phyloP scores from a whole-genome alignment of 2,113 vertebrate species.

The Laticauda laticaudata region DNA sequence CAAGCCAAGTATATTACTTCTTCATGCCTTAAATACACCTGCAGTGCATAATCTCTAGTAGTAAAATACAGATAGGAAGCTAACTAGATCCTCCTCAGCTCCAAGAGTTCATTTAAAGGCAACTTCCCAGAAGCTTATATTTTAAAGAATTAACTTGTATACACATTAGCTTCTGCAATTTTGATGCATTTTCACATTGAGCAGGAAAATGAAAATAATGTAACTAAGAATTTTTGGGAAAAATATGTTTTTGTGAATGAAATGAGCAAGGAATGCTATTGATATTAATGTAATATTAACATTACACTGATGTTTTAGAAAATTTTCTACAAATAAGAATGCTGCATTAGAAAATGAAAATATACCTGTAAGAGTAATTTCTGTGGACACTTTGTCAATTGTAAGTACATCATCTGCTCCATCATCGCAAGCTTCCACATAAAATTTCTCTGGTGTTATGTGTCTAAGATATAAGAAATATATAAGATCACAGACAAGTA shows the following conservation, averaged over 20 bases:
- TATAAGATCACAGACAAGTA: conserved; percentile 2
- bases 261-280: background rate
- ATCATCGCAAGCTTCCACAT: conserved; percentile 88
- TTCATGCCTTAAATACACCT: background rate
- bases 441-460: conserved; percentile 90
- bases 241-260: background rate
- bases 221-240: background rate
- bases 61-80: background rate
- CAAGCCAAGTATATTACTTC: background rate
- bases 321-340: background rate
- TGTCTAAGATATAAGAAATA: conserved; percentile 71
- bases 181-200: background rate
- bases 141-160: no score
- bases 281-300: background rate
- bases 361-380: conserved; percentile 88
- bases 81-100: background rate
- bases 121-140: background rate
- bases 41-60: background rate
- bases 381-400: conserved; percentile 92
- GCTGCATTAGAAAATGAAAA: background rate
- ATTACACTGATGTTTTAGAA: background rate
- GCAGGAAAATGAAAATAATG: background rate
- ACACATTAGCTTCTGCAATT: background rate
- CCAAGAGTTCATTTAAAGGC: background rate
- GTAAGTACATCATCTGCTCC: conserved; percentile 83